Conservation (phyloP, 2,797 vertebrate genomes). For the Myotis daubentonii region DNA sequence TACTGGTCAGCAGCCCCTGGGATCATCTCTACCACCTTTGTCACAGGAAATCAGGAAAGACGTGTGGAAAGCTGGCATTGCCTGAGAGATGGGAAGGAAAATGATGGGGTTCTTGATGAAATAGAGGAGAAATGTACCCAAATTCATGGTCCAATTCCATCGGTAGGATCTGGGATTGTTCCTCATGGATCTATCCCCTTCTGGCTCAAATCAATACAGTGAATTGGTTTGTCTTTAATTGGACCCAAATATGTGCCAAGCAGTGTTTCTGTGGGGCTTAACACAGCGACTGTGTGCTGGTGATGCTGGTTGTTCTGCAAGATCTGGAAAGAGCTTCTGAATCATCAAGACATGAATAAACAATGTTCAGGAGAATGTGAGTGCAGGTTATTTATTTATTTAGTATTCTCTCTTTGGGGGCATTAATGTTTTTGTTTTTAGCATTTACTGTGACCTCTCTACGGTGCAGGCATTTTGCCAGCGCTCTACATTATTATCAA, state of each 20-base stretch:
- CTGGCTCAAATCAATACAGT: background rate
- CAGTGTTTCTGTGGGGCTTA: background rate
- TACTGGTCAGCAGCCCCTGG: conserved; percentile 33
- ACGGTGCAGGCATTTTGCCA: background rate
- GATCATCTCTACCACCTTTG: background rate
- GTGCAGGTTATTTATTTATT: background rate
- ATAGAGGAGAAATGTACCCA: background rate
- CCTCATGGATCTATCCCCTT: background rate
- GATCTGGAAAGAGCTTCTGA: background rate
- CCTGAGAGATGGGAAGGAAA: background rate
- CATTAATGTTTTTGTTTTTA: background rate
- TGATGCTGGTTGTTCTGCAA: background rate
- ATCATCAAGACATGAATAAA: background rate
- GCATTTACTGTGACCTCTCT: background rate
- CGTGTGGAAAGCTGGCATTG: background rate
- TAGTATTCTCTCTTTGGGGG: background rate
- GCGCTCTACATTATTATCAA: background rate
- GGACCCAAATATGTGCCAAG: background rate
- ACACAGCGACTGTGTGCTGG: too few relatives aligned
- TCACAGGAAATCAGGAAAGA: background rate
- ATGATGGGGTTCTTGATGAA: background rate
- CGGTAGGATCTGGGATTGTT: background rate
- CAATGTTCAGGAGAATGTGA: background rate
- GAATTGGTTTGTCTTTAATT: background rate
- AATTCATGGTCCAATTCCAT: background rate